Base-by-base conservation (phyloP, 2,888 invertebrate genomes). In the Ceratothoa steindachneri region DNA sequence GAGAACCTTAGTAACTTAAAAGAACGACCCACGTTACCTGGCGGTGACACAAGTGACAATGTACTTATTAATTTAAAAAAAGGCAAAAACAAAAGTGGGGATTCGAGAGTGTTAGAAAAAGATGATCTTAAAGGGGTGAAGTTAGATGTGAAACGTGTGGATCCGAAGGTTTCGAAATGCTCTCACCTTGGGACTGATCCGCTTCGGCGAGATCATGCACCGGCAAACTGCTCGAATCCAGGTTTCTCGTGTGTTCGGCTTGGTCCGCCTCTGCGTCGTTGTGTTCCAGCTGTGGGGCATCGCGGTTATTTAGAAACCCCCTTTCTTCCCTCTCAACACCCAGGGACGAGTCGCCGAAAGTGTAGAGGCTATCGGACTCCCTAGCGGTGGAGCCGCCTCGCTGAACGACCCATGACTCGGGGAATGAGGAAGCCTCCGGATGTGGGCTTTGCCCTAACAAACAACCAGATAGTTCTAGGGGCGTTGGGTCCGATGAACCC, bases 201-300 rank as follows among this genome's bases (percentile, higher is more conserved):
- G 76, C 76, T 41, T 76, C 76, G 22, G 76, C 76, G 28, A 76
- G 55, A 52, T 73, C 73, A 71, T 76, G 73, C 5, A 76, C 76
- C 4, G 74, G 67, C 28, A 76, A 67, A 24, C 27, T 24, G 24
- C 12, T 9, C n/a, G 24, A 24, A 24, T 60, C 60, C 12, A 12
- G 12, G 12, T 60, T n/a, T 24, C 60, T 60, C 27, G 27, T 60
- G 24, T 60, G 60, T 22, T 60, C 60, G 22, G n/a, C 60, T 7
- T 60, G 60, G 27, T 60, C 60, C 12, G 60, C 60, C 24, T 60
- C 60, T 12, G 60, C 3, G 27, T 60, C 60, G 24, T 60, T 60
- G 19, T 1, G 19, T 24, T 60, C 60, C 12, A 60, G 24, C 12
- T 24, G n/a, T 22, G 27, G 22, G 19, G n/a, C 24, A 12, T 60